Conservation (phyloP, 2,113 vertebrate species). For the Promerops cafer region DNA sequence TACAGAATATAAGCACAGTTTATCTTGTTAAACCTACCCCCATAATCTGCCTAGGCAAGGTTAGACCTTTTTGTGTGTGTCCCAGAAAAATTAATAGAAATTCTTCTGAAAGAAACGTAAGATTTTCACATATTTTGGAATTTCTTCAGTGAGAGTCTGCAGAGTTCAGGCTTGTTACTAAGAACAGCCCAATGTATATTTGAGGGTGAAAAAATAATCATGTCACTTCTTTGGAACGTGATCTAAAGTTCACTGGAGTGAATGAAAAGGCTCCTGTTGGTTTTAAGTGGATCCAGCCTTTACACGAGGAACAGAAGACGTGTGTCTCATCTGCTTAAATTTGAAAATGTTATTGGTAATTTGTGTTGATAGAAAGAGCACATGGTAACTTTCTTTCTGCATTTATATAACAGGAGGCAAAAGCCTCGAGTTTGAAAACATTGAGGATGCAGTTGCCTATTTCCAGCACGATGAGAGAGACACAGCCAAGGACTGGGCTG, state of each 20-base stretch:
- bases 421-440: slow-evolving; percentile 76
- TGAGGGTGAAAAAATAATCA: slow-evolving; percentile 52
- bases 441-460: slow-evolving; percentile 57
- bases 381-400: slow-evolving; percentile 65
- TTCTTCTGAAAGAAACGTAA: not conserved
- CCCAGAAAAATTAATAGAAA: not conserved
- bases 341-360: slow-evolving; percentile 72
- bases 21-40: not conserved
- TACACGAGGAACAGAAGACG: slow-evolving; percentile 64
- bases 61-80: not conserved
- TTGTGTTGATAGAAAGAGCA: slow-evolving; percentile 72
- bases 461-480: slow-evolving; percentile 77
- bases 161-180: slow-evolving; percentile 32
- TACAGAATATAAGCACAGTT: not conserved
- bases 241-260: slow-evolving; percentile 44
- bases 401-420: slow-evolving; percentile 73
- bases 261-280: slow-evolving; percentile 49
- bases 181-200: slow-evolving; percentile 31
- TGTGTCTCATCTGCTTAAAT: slow-evolving; percentile 61
- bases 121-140: not conserved
- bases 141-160: not conserved
- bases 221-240: slow-evolving; percentile 55
- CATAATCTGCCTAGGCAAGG: not conserved
- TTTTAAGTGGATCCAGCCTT: slow-evolving; percentile 27
- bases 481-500: slow-evolving; percentile 67